phyloP scores from a whole-genome alignment of 2,797 vertebrate genomes.

The Lutjanus campechanus region DNA sequence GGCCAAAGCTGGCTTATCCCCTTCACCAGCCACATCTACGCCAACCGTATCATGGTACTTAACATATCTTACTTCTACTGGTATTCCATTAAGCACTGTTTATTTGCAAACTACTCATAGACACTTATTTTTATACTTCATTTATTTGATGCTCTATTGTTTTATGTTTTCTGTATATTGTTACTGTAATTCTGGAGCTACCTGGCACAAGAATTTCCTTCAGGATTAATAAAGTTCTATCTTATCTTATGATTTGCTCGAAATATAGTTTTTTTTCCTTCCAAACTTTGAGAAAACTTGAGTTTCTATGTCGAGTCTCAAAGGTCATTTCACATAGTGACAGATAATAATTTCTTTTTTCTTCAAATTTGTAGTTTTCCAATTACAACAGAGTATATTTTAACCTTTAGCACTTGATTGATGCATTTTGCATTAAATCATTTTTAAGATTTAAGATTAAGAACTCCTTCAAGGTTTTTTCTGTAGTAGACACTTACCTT shows the following conservation, averaged over 20 bases:
- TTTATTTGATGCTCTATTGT: too few relatives aligned
- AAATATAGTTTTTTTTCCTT: neutral
- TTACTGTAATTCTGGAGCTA: too few relatives aligned
- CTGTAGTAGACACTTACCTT: neutral
- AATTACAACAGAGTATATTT: neutral
- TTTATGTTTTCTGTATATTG: too few relatives aligned
- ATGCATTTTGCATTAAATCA: neutral
- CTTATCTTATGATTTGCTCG: neutral
- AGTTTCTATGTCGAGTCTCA: neutral
- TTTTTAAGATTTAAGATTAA: neutral
- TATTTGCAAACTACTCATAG: too few relatives aligned
- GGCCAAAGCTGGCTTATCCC: neutral
- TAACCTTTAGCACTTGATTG: neutral
- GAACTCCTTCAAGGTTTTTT: too few relatives aligned
- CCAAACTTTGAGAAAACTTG: neutral
- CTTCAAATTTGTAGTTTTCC: neutral
- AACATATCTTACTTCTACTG: too few relatives aligned
- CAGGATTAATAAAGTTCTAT: too few relatives aligned
- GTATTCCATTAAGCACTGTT: too few relatives aligned
- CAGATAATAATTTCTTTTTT: neutral
- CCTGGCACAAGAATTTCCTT: too few relatives aligned
- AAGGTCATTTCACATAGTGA: neutral
- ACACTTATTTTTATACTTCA: too few relatives aligned
- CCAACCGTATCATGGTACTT: neutral
- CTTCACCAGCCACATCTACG: slow-evolving; percentile 9